These are phyloP conservation scores for Megalonaias nervosa DNA, from an alignment of 1,140 invertebrate species.

Conservation along the genomic window DNA sequence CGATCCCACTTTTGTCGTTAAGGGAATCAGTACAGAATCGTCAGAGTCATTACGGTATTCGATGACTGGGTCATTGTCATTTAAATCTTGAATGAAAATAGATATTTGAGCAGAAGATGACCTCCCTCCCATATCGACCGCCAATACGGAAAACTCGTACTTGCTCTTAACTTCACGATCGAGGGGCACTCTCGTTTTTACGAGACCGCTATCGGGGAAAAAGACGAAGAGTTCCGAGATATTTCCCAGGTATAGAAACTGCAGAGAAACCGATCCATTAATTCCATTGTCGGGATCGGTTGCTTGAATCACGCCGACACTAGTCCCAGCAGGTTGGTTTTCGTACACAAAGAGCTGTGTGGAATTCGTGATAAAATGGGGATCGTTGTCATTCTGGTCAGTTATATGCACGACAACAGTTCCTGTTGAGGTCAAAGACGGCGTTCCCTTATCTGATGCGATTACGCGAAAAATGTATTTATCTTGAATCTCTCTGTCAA, in stretches of 20 bases:
- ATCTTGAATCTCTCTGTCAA: conserved; percentile 25
- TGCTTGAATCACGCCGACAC: conserved; percentile 22
- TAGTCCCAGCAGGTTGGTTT: not conserved
- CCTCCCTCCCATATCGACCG: conserved; percentile 31
- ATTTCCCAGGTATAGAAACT: conserved; percentile 12
- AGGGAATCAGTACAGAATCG: conserved; percentile 8
- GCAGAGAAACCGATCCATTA: conserved; percentile 27
- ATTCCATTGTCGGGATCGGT: conserved; percentile 19
- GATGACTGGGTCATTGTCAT: conserved; percentile 30
- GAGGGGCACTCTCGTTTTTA: conserved; percentile 12
- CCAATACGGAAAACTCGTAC: conserved; percentile 22
- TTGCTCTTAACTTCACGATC: conserved; percentile 13
- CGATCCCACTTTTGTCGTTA: not conserved
- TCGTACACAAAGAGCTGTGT: conserved; percentile 18
- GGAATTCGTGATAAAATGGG: conserved; percentile 17
- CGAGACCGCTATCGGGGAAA: conserved; percentile 4
- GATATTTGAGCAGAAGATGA: conserved; percentile 16
- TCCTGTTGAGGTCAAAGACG: conserved; percentile 14
- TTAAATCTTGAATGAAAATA: conserved; percentile 20
- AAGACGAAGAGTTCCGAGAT: conserved; percentile 17
- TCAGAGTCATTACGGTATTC: conserved; percentile 33
- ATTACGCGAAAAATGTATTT: conserved; percentile 21
- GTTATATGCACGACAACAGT: conserved; percentile 20
- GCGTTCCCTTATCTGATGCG: conserved; percentile 19
- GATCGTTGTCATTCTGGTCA: conserved; percentile 35